Percentiles rank a stretch among this genome's conserved stretches.
These are phyloP conservation scores for Aphyosemion australe DNA, from an alignment of 2,113 vertebrate species.

Conservation along the genomic window DNA sequence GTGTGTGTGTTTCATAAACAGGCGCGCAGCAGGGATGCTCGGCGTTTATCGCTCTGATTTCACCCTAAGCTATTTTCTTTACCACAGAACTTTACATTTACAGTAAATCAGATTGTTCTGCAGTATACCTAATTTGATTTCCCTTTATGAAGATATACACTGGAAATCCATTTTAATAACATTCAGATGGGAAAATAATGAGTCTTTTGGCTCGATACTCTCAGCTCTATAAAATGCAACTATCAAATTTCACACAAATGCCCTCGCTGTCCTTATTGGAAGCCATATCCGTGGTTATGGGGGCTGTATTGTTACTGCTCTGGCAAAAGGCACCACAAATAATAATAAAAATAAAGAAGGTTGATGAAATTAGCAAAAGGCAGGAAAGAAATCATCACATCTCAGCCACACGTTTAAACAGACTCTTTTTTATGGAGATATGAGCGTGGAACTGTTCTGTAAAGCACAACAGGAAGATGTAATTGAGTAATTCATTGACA, in stretches of 20 bases:
- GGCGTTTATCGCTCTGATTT: neutral
- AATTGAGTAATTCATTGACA: neutral
- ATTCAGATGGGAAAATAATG: constrained; percentile 17
- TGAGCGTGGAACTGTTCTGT: too few species aligned
- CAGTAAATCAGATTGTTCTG: constrained; percentile 6
- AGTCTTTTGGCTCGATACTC: constrained; percentile 5
- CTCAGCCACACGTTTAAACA: neutral
- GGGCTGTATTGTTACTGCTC: neutral
- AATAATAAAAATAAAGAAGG: neutral
- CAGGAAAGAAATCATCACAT: neutral
- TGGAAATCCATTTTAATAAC: constrained; percentile 11
- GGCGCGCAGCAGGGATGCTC: neutral
- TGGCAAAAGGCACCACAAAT: constrained; percentile 1
- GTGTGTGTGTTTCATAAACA: neutral
- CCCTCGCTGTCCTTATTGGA: constrained; percentile 7
- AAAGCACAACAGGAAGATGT: neutral
- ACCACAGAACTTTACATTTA: neutral
- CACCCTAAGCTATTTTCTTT: neutral
- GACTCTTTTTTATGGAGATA: neutral
- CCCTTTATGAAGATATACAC: neutral
- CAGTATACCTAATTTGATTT: constrained; percentile 13
- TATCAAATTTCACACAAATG: constrained; percentile 8
- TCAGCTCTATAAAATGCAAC: constrained; percentile 23
- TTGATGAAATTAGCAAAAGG: neutral
- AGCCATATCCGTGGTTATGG: neutral